Evolutionary conservation across 2,797 vertebrate genomes (phyloP).

Genomic region (Carapus acus): DNA sequence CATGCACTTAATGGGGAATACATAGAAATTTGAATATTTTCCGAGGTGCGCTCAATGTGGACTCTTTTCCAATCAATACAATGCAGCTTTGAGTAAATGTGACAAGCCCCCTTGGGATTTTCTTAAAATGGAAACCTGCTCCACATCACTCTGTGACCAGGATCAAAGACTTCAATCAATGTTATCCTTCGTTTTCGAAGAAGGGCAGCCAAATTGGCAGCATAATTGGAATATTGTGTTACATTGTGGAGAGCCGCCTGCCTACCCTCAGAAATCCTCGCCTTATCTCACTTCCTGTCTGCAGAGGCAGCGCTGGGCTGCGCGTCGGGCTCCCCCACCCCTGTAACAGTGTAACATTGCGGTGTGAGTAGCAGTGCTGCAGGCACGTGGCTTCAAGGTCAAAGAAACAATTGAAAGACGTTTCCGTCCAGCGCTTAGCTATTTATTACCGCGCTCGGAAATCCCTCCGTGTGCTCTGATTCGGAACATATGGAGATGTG

Average conservation of each 20-base stretch:
- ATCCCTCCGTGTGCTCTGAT: constrained; percentile 25
- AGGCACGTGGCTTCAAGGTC: constrained; percentile 60
- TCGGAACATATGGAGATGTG: constrained; percentile 11
- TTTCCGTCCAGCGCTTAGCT: constrained; percentile 21
- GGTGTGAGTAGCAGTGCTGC: constrained; percentile 51
- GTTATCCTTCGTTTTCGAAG: constrained; percentile 39
- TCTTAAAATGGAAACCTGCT: constrained; percentile 5
- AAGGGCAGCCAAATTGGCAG: constrained; percentile 57
- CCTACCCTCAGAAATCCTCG: constrained; percentile 37
- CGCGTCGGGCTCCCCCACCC: constrained; percentile 38
- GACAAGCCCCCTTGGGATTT: no score
- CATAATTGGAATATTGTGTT: constrained; percentile 54
- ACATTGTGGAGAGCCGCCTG: constrained; percentile 43
- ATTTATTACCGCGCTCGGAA: constrained; percentile 22
- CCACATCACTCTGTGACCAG: constrained; percentile 13
- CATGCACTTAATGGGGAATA: no score
- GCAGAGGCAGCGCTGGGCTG: constrained; percentile 45
- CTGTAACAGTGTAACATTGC: constrained; percentile 64
- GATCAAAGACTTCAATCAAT: constrained; percentile 47
- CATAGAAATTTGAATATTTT: no score
- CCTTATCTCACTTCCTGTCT: constrained; percentile 34
- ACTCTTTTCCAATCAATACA: constrained; percentile 9
- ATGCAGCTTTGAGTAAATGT: no score
- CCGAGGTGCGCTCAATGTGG: no score
- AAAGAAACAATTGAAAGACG: constrained; percentile 39